A percentile compares a stretch with the other conserved stretches of the same genome.
Conservation (phyloP, 2,797 vertebrate species). For the Anableps anableps region DNA sequence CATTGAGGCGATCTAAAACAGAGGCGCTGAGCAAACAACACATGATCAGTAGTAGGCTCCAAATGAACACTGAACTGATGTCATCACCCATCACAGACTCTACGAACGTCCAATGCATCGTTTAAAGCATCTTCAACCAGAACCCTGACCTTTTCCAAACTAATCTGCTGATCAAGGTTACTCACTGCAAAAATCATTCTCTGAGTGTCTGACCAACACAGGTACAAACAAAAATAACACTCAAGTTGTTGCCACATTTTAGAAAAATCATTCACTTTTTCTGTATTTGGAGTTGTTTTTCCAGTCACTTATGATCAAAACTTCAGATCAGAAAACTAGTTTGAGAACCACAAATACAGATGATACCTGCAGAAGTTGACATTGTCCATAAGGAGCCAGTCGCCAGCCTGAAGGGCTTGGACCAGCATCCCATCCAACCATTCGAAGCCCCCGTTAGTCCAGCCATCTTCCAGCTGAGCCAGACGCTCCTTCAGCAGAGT, state of each 20-base stretch:
- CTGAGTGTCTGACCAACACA: neutral
- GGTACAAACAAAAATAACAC: neutral
- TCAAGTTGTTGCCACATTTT: neutral
- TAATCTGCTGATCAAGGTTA: neutral
- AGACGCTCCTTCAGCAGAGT: conserved; percentile 87
- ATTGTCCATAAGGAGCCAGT: conserved; percentile 99
- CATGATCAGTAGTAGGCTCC: neutral
- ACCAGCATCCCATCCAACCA: conserved; percentile 97
- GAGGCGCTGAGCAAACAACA: conserved; percentile 84
- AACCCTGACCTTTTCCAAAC: neutral
- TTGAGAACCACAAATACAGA: neutral
- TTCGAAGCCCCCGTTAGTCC: conserved; percentile 91
- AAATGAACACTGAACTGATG: neutral
- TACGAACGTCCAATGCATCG: neutral
- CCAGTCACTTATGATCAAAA: neutral
- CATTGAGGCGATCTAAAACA: conserved; percentile 96
- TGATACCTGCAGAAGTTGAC: conserved; percentile 98
- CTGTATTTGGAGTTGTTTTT: neutral
- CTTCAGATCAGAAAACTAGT: neutral
- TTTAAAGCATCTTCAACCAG: neutral
- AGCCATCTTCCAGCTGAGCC: conserved; percentile 84
- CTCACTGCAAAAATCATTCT: neutral
- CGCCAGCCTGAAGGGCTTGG: conserved; percentile 90
- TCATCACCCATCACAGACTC: neutral
- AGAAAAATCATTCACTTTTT: neutral